Percentiles rank a stretch among this genome's conserved stretches.
These are phyloP conservation scores for Gnatocerus cornutus DNA, from an alignment of 2,888 invertebrate genomes.

Conservation along the genomic window DNA sequence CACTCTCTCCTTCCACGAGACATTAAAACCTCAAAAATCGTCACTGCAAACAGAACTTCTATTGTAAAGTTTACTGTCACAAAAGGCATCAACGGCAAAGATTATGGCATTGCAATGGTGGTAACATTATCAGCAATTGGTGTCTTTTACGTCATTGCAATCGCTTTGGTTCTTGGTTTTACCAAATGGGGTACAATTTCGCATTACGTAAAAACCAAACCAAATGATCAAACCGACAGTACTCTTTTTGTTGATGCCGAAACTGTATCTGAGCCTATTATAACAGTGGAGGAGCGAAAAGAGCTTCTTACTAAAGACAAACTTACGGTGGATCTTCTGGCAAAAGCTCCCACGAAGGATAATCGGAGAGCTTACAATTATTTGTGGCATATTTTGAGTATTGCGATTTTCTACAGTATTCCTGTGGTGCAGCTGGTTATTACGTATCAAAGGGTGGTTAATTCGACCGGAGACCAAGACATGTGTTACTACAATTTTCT, in stretches of 20 bases:
- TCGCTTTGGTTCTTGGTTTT: conserved; percentile 67
- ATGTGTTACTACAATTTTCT: conserved; percentile 93
- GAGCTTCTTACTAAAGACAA: conserved; percentile 49
- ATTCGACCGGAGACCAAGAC: conserved; percentile 88
- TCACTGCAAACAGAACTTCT: conserved; percentile 63
- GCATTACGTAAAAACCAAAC: conserved; percentile 23
- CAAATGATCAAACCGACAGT: background rate
- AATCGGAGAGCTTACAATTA: conserved; percentile 79
- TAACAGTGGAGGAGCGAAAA: conserved; percentile 4
- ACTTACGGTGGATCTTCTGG: conserved; percentile 76
- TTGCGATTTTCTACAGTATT: conserved; percentile 88
- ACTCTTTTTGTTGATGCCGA: background rate
- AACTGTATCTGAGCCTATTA: conserved; percentile 21
- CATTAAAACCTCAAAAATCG: background rate
- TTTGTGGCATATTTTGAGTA: conserved; percentile 84
- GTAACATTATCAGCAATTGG: conserved; percentile 74
- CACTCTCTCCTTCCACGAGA: conserved; percentile 62
- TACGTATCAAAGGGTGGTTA: conserved; percentile 83
- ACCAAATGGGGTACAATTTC: conserved; percentile 61
- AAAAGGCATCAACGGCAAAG: conserved; percentile 75
- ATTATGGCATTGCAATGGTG: conserved; percentile 76
- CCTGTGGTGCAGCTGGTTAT: conserved; percentile 90
- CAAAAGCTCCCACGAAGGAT: conserved; percentile 74
- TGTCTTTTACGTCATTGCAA: conserved; percentile 72
- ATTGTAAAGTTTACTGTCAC: conserved; percentile 72